Percentiles rank a stretch among this genome's conserved stretches.
These are phyloP conservation scores for Proteles cristata DNA, from an alignment of 2,113 vertebrate species.

Conservation along the genomic window DNA sequence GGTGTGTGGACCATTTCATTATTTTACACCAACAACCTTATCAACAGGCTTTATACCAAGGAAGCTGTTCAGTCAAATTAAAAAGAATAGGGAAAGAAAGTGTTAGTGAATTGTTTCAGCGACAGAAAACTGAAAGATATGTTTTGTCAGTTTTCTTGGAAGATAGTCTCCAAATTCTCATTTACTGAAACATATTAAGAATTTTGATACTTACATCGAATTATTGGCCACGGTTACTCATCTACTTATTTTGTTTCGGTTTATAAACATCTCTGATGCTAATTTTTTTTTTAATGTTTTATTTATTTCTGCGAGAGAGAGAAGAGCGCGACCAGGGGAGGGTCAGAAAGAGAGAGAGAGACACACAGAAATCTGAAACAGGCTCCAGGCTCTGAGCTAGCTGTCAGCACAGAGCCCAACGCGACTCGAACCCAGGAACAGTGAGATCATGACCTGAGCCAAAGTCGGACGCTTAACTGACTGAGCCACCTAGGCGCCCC, in stretches of 20 bases:
- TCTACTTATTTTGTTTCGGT: constrained; percentile 6
- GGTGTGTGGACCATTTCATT: neutral
- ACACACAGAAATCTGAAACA: no score
- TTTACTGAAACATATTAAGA: constrained; percentile 37
- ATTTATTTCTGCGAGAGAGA: no score
- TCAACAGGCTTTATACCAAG: constrained; percentile 41
- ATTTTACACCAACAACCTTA: constrained; percentile 48
- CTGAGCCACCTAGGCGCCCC: no score
- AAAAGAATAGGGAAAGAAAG: neutral
- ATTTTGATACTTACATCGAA: neutral
- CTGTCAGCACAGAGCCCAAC: no score
- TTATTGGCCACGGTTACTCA: neutral
- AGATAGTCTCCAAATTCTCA: constrained; percentile 20
- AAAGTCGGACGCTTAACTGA: no score
- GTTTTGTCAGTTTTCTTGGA: constrained; percentile 15
- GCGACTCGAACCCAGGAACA: no score
- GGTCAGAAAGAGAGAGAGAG: no score
- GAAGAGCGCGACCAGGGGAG: no score
- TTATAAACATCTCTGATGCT: neutral
- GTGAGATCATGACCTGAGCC: no score
- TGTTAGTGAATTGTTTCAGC: neutral
- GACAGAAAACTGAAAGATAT: neutral
- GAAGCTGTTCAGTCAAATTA: constrained; percentile 39
- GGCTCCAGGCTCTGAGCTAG: no score
- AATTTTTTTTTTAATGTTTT: no score